Base-by-base conservation (phyloP, 1,140 invertebrate genomes). In the Drosophila nebulosa region DNA sequence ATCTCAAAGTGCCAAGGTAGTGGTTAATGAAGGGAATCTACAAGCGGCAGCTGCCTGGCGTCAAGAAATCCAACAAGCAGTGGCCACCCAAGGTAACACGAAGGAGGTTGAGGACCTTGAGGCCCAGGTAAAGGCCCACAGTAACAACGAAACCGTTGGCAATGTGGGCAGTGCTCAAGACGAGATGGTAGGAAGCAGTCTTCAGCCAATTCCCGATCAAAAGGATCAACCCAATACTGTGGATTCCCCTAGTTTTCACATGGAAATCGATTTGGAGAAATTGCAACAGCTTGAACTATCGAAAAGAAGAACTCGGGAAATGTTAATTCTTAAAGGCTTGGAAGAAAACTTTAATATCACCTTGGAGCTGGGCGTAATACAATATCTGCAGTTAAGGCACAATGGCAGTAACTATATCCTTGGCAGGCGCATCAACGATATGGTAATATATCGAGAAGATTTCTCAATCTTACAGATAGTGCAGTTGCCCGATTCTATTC, bases 241-340 rank as follows among this genome's bases (percentile, higher is more conserved):
- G n/a, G 69, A 90, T 2, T 62, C 78, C 1, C 60, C 51, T n/a
- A 64, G 64, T 2, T 35, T 39, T 0, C 39, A 58, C 9, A 55
- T 69, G 2, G 74, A 64, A 24, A 77, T 90, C 6, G 79, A 91
- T 70, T 21, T 90, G 22, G 71, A 69, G 7, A 77, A 89, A 46
- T 30, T 91, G 18, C 74, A 78, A 7, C 73, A 70, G 6, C 42
- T 90, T 16, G 70, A 90, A 30, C 55, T 90, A 4, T 76, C 78
- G 0, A 86, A 89, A 60, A 66, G 90, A 3, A 78, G 88, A 4
- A 78, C 72, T 4, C 76, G 88, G 2, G 90, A 91, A 64, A 68
- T 89, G 69, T 66, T 91, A 0, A 53, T 78, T 14, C 60, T 91
- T 0, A 67, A 55, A n/a, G 64, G 72, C 26, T 81, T 91, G 7